phyloP scores from a whole-genome alignment of 2,888 invertebrate genomes.

The Dinocampus coccinellae region DNA sequence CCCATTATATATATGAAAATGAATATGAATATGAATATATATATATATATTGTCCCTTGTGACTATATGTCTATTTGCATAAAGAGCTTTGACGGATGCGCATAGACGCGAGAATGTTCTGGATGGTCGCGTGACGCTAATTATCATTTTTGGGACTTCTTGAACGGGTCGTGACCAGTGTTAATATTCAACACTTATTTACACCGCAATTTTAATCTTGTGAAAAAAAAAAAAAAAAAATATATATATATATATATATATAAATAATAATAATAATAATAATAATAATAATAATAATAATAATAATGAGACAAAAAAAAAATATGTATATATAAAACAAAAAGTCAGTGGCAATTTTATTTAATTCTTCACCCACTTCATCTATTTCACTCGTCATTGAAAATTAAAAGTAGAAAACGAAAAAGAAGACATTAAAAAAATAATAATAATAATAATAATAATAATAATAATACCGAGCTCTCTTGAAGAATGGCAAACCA shows the following conservation, averaged over 20 bases:
- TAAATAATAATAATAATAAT: no score
- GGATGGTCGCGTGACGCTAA: slow-evolving; percentile 52
- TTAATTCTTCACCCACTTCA: neutral
- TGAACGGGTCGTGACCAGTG: slow-evolving; percentile 32
- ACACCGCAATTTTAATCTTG: no score
- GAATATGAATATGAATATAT: neutral
- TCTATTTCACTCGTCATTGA: neutral
- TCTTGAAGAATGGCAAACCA: neutral
- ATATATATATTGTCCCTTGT: slow-evolving; percentile 40
- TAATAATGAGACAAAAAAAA: no score
- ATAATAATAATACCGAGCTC: neutral
- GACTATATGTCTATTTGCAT: slow-evolving; percentile 43
- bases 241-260: no score
- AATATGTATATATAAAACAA: neutral
- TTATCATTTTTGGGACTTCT: slow-evolving; percentile 44
- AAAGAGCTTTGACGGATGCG: slow-evolving; percentile 42
- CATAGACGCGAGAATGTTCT: slow-evolving; percentile 40
- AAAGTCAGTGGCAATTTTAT: slow-evolving; percentile 7
- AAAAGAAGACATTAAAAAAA: neutral
- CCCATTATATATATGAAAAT: slow-evolving; percentile 25
- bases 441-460: no score
- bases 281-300: no score
- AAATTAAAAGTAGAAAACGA: neutral
- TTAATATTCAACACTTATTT: neutral
- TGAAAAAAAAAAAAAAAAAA: no score